A percentile compares a stretch with the other conserved stretches of the same genome.
Evolutionary conservation across 2,888 invertebrate genomes (phyloP).

Genomic region (Raillietiella orientalis): DNA sequence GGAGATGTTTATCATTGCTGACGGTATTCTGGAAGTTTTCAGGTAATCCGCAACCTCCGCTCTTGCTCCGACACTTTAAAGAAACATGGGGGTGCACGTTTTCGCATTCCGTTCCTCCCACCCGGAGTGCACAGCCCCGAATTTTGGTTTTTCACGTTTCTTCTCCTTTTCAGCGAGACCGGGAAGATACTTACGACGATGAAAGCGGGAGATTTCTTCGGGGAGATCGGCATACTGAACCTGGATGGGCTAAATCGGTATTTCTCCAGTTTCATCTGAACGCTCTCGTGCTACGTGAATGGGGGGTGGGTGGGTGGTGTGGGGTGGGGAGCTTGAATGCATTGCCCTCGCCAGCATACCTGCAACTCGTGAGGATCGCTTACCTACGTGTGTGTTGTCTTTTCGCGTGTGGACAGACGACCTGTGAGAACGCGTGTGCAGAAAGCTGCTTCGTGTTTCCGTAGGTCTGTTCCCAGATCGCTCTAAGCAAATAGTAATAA

Average conservation of each 20-base stretch:
- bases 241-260: conserved; percentile 84
- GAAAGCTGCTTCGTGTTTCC: too few species aligned
- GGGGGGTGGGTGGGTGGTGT: too few species aligned
- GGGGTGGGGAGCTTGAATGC: too few species aligned
- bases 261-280: too few species aligned
- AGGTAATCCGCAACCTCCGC: conserved; percentile 13
- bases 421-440: too few species aligned
- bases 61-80: not conserved
- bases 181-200: conserved; percentile 74
- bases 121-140: conserved; percentile 1
- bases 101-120: not conserved
- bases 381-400: too few species aligned
- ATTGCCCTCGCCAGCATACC: too few species aligned
- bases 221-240: conserved; percentile 85
- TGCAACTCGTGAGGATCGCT: too few species aligned
- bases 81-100: not conserved
- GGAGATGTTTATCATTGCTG: conserved; percentile 95
- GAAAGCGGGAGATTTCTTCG: conserved; percentile 92
- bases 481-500: too few species aligned
- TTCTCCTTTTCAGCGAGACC: conserved; percentile 29
- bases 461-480: too few species aligned
- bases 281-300: too few species aligned
- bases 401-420: too few species aligned
- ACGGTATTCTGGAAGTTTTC: conserved; percentile 77
- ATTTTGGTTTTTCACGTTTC: conserved; percentile 1